phyloP scores from a whole-genome alignment of 2,113 vertebrate species.

The Lampris incognitus region DNA sequence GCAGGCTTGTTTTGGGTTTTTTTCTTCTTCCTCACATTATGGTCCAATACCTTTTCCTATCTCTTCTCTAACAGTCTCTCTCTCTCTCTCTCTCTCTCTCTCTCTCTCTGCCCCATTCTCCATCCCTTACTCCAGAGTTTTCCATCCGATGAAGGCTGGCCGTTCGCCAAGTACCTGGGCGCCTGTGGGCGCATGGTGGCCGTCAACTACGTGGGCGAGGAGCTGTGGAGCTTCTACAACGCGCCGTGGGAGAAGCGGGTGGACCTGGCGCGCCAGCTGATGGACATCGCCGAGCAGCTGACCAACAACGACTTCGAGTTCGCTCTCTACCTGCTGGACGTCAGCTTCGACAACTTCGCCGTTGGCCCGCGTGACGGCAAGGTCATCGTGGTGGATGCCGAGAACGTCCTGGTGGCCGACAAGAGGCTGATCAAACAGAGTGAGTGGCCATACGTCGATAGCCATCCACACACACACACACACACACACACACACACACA shows the following conservation, averaged over 20 bases:
- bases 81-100: conserved; percentile 18
- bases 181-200: conserved; percentile 97
- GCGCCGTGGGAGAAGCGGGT: conserved; percentile 96
- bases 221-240: conserved; percentile 97
- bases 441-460: conserved; percentile 79
- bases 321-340: conserved; percentile 98
- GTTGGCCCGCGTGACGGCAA: conserved; percentile 96
- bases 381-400: conserved; percentile 98
- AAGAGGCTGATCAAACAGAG: conserved; percentile 97
- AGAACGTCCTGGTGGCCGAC: conserved; percentile 98
- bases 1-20: conserved; percentile 2
- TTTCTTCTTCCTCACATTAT: conserved; percentile 13
- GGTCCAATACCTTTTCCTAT: conserved; percentile 24
- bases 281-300: conserved; percentile 99
- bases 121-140: conserved; percentile 86
- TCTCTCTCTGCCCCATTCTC: not conserved
- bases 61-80: not conserved
- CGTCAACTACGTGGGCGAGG: conserved; percentile 97
- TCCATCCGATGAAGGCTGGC: conserved; percentile 98
- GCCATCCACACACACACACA: not conserved
- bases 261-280: conserved; percentile 94
- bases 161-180: conserved; percentile 97
- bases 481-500: not conserved
- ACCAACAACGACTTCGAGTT: conserved; percentile 99
- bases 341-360: conserved; percentile 99